Evolutionary conservation across 92 coral and sea anemone genomes (phyloP).

Genomic region (Palythoa grandiflora): DNA sequence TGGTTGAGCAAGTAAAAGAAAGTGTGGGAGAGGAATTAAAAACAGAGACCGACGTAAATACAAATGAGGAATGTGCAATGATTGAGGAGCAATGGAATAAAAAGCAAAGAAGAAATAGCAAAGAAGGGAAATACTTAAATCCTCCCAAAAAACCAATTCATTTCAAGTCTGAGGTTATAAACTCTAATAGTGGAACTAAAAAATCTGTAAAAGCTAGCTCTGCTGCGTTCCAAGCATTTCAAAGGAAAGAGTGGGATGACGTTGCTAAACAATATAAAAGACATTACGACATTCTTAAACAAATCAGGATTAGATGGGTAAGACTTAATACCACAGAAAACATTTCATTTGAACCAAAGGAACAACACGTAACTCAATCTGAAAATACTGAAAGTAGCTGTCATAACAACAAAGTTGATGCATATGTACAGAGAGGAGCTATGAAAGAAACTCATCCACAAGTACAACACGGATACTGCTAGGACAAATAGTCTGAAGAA

Average conservation of each 20-base stretch:
- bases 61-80: neutral
- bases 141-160: constrained; percentile 1
- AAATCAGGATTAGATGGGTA: neutral
- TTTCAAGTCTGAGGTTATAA: neutral
- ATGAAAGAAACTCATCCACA: neutral
- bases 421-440: neutral
- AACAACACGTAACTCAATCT: neutral
- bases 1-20: neutral
- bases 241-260: neutral
- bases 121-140: constrained; percentile 28
- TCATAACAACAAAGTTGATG: neutral
- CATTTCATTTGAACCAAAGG: neutral
- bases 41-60: neutral
- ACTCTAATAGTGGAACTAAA: neutral
- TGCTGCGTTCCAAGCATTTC: neutral
- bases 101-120: neutral
- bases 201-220: neutral
- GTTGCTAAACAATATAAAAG: neutral
- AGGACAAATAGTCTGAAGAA: neutral
- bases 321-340: neutral
- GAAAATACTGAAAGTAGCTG: neutral
- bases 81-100: constrained; percentile 44
- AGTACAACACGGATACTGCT: neutral
- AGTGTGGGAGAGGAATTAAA: neutral
- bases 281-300: neutral